Percentiles rank a stretch among this genome's conserved stretches.
Evolutionary conservation across 2,113 vertebrate genomes (phyloP).

Genomic region (Dasypus novemcinctus): DNA sequence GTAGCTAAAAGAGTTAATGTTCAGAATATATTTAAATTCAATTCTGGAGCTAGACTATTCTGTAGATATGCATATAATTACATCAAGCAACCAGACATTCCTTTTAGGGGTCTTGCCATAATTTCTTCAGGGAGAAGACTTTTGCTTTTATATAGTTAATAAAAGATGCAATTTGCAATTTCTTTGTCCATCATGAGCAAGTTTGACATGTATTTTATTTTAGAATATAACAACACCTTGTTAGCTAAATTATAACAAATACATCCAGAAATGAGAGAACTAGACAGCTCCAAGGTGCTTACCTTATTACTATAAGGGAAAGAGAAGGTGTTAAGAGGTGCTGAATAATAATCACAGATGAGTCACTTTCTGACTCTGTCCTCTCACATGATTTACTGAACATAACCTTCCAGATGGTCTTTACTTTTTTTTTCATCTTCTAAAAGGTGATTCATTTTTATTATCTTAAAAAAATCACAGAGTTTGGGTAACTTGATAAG

Average conservation of each 20-base stretch:
- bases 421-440: not conserved
- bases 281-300: not conserved
- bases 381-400: constrained; percentile 28
- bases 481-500: not conserved
- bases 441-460: not conserved
- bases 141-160: not conserved
- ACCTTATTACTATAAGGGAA: not conserved
- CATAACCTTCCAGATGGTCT: not conserved
- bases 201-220: not conserved
- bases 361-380: constrained; percentile 20
- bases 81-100: not conserved
- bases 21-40: not conserved
- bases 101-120: not conserved
- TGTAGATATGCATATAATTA: not conserved
- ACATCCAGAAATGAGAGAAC: not conserved
- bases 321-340: constrained; percentile 20
- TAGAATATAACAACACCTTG: constrained; percentile 20
- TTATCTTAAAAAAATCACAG: not conserved
- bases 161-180: not conserved
- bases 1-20: not conserved
- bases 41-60: constrained; percentile 6
- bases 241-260: constrained; percentile 23
- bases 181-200: not conserved
- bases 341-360: constrained; percentile 26
- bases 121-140: not conserved